Evolutionary conservation across 2,888 invertebrate species (phyloP), one percentile per base, ranked within the genome.

Genomic region (Hirtodrosophila duncani): DNA sequence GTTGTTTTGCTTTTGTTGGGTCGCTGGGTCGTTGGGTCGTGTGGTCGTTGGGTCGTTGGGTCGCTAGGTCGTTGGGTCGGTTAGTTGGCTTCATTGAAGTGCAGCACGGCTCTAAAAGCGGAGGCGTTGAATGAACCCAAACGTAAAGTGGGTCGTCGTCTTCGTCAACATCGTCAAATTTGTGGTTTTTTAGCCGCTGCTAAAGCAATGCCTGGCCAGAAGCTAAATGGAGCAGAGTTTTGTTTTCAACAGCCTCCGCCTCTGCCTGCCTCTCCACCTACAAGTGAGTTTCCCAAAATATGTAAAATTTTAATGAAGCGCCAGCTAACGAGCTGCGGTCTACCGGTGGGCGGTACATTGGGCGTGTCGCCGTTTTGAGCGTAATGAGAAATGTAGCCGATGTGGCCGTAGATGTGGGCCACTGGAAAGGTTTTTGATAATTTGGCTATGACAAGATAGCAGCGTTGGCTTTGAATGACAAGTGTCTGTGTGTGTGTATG

Each of bases 291-390:
- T 45, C 39, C 31, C 51, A 68, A 51, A 65, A 68, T 70, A 65
- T 72, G 72, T 72, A 68, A 67, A 79, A 75, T 72, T 72, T 72
- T 72, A 72, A 72, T 72, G 72, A 72, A 72, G 56, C 71, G 52
- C 57, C 49, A 44, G 56, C 79, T 72, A 72, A 72, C 79, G 79
- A 72, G 79, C 79, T 67, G 31, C 41, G 10, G 10, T 13, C 20
- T 27, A 5, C 27, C 13, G n/a, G 6, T 20, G 1, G 5, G 24
- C 5, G 6, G 5, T 3, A 1, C 11, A 10, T 26, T 33, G 2
- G 11, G 26, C 11, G n/a, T n/a, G n/a, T 8, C n/a, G n/a, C n/a
- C n/a, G n/a, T n/a, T n/a, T n/a, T n/a, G n/a, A n/a, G n/a, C n/a
- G n/a, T n/a, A n/a, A n/a, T n/a, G n/a, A n/a, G n/a, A n/a, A n/a